phyloP scores from a whole-genome alignment of 1,140 invertebrate species.

The Tyrophagus putrescentiae region DNA sequence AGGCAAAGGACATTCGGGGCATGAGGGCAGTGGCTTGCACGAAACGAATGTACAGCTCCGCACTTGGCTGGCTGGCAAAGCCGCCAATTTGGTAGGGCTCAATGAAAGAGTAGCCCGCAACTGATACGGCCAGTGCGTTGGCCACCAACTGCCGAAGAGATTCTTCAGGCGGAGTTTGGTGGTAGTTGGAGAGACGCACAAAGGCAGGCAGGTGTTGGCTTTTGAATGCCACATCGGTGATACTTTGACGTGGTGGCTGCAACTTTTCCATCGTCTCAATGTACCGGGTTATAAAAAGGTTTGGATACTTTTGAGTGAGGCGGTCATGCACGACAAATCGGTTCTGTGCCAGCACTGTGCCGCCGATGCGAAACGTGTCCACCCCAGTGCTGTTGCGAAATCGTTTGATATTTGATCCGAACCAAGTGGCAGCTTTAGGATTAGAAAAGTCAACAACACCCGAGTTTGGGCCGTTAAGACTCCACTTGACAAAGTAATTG shows the following conservation, averaged over 20 bases:
- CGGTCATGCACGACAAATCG: not conserved
- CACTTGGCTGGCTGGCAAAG: not conserved
- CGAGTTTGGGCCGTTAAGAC: not conserved
- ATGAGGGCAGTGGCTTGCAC: not conserved
- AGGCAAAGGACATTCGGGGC: not conserved
- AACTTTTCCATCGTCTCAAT: not conserved
- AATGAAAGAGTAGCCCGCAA: not conserved
- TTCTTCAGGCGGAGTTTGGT: not conserved
- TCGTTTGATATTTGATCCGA: not conserved
- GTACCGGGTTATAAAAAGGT: not conserved
- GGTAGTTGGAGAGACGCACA: not conserved
- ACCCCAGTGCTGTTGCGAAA: not conserved
- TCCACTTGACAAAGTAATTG: not conserved
- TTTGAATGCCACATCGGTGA: not conserved
- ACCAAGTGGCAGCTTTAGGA: not conserved
- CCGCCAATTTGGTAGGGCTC: not conserved
- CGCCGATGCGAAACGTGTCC: not conserved
- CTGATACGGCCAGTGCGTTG: not conserved
- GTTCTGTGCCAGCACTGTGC: not conserved
- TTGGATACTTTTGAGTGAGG: not conserved
- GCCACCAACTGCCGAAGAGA: not conserved
- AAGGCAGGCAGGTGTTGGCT: not conserved
- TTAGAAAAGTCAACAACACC: not conserved
- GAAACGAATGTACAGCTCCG: not conserved
- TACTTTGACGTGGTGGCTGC: not conserved